Percentiles rank a stretch among this genome's conserved stretches.
These are phyloP conservation scores for Steinernema khuongi DNA, from an alignment of 1,140 invertebrate species.

Conservation along the genomic window DNA sequence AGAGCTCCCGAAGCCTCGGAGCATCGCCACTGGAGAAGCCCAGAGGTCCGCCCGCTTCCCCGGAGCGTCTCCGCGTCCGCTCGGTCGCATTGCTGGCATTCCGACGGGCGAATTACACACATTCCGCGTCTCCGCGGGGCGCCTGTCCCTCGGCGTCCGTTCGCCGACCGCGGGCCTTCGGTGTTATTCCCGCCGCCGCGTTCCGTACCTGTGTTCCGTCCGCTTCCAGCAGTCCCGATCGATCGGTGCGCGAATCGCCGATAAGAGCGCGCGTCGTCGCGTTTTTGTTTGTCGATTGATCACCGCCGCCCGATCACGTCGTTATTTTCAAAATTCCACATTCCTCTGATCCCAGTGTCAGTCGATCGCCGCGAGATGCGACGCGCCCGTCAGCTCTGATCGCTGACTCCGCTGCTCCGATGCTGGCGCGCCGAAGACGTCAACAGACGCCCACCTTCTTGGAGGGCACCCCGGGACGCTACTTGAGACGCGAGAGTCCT, in stretches of 20 bases:
- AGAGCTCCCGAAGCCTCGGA: too few relatives aligned
- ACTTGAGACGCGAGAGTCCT: constrained; percentile 29
- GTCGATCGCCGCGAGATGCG: constrained; percentile 1
- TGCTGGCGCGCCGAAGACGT: constrained; percentile 21
- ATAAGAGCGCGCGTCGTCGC: too few relatives aligned
- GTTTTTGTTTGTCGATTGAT: constrained; percentile 6
- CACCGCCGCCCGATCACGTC: background rate
- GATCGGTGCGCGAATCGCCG: constrained; percentile 9
- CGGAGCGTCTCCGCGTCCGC: background rate
- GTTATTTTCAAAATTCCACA: constrained; percentile 13
- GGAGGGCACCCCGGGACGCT: constrained; percentile 28
- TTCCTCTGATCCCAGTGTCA: background rate
- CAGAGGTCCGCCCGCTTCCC: too few relatives aligned
- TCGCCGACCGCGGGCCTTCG: background rate
- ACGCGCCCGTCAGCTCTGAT: background rate
- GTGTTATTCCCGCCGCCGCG: background rate
- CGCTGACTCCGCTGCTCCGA: background rate
- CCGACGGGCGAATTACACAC: background rate
- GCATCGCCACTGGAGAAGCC: too few relatives aligned
- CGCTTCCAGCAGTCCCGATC: background rate
- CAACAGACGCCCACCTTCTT: constrained; percentile 29
- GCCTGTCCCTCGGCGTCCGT: background rate
- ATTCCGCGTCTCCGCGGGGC: too few relatives aligned
- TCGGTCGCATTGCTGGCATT: background rate
- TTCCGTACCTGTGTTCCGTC: background rate